A percentile compares a stretch with the other conserved stretches of the same genome.
phyloP scores from a whole-genome alignment of 2,888 invertebrate genomes.

The Troides oblongomaculatus region DNA sequence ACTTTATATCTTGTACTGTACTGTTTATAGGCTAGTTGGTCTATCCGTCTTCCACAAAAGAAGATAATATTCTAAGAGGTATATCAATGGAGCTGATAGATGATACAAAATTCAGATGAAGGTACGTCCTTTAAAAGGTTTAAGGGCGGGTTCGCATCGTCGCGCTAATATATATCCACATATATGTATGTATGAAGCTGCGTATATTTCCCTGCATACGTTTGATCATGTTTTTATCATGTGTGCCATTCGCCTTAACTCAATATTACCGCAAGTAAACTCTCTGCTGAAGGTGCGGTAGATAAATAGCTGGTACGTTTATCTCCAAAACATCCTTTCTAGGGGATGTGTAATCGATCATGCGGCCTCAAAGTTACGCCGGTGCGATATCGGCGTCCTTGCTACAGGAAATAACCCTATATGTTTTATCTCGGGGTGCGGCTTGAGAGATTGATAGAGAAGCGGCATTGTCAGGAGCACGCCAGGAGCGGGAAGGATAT shows the following conservation, averaged over 20 bases:
- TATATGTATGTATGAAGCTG: background rate
- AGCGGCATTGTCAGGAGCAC: background rate
- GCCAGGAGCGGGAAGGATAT: background rate
- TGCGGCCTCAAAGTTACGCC: slow-evolving; percentile 15
- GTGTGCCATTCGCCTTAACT: slow-evolving; percentile 8
- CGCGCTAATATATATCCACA: too few relatives aligned
- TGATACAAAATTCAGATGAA: background rate
- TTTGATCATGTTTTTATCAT: slow-evolving; percentile 3
- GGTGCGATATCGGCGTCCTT: slow-evolving; percentile 16
- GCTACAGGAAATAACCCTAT: slow-evolving; percentile 27
- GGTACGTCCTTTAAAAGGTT: background rate
- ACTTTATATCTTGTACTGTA: too few relatives aligned
- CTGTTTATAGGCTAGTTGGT: too few relatives aligned
- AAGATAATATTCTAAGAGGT: background rate
- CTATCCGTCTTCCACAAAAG: too few relatives aligned
- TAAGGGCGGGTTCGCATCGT: background rate
- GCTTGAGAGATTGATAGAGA: slow-evolving; percentile 12
- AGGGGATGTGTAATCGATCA: slow-evolving; percentile 27
- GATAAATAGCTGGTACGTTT: slow-evolving; percentile 22
- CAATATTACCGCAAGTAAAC: slow-evolving; percentile 9
- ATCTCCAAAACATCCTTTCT: slow-evolving; percentile 27
- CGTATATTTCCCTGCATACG: background rate
- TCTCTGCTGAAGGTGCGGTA: slow-evolving; percentile 14
- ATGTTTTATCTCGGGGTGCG: slow-evolving; percentile 22
- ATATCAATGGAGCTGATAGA: background rate